Conservation (phyloP, 2,797 vertebrate species). For the Nyctalus aviator region DNA sequence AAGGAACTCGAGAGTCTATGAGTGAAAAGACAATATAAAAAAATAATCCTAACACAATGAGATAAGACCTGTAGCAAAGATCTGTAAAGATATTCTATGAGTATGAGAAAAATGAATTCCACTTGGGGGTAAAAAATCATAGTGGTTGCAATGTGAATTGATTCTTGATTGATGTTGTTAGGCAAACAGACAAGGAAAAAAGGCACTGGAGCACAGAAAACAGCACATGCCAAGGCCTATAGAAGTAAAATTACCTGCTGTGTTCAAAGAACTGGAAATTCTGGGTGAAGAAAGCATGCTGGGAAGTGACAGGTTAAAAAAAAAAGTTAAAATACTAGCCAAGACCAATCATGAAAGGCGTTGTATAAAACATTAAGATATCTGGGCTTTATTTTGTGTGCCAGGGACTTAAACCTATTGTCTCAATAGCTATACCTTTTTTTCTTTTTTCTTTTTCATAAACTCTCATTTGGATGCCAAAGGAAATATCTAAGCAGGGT, state of each 20-base stretch:
- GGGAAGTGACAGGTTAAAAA: not conserved
- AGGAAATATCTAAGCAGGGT: not conserved
- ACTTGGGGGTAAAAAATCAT: not conserved
- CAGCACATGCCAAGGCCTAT: not conserved
- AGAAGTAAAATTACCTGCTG: not conserved
- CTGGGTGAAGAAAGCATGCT: not conserved
- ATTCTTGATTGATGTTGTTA: slow-evolving; percentile 42
- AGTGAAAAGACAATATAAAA: slow-evolving; percentile 46
- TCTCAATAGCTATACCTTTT: slow-evolving; percentile 2
- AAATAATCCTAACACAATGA: not conserved
- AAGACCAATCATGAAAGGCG: not conserved
- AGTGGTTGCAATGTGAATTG: not conserved
- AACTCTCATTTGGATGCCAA: slow-evolving; percentile 6
- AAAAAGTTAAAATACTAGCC: not conserved
- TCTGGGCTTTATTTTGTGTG: not conserved
- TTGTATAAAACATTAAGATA: not conserved
- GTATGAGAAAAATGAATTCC: not conserved
- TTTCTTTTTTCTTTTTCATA: slow-evolving; percentile 15
- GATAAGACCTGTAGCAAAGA: not conserved
- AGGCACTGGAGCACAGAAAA: not conserved
- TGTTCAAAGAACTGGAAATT: slow-evolving; percentile 13
- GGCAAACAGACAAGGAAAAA: not conserved
- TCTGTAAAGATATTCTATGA: not conserved
- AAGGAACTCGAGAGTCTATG: not conserved
- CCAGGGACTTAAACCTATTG: not conserved